These are phyloP conservation scores for Craseonycteris thonglongyai DNA, from an alignment of 2,113 vertebrate genomes.

Conservation along the genomic window DNA sequence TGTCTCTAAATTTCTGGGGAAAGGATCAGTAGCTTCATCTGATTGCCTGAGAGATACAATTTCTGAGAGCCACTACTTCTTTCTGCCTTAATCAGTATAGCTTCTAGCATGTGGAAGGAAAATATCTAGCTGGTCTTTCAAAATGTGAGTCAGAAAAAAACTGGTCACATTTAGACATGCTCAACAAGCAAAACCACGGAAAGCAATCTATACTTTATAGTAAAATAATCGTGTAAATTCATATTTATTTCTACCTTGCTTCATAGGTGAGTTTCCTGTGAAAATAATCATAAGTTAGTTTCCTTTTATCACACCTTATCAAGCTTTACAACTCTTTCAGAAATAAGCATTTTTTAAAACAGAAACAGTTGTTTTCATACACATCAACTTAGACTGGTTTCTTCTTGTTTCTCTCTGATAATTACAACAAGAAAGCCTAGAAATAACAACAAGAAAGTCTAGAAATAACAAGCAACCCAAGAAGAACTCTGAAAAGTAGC, in stretches of 20 bases:
- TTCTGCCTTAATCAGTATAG: neutral
- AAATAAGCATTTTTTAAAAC: neutral
- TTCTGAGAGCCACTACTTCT: neutral
- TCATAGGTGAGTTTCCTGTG: neutral
- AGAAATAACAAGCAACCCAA: neutral
- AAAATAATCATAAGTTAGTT: neutral
- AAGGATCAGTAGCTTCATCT: neutral
- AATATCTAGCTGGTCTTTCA: neutral
- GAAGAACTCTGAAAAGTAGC: neutral
- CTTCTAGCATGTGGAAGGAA: neutral
- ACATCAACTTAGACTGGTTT: neutral
- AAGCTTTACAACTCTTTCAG: neutral
- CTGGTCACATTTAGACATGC: rapidly evolving
- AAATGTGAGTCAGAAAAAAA: neutral
- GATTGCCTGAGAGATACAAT: neutral
- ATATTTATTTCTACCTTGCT: neutral
- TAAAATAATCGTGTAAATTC: neutral
- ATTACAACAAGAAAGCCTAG: neutral
- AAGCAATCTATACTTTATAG: neutral
- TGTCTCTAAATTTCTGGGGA: neutral
- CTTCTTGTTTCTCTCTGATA: neutral
- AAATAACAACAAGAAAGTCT: neutral
- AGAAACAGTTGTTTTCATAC: neutral
- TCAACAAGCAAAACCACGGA: neutral
- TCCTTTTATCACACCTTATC: neutral